Conservation (phyloP, 2,797 vertebrate species). For the Macrochelys suwanniensis region DNA sequence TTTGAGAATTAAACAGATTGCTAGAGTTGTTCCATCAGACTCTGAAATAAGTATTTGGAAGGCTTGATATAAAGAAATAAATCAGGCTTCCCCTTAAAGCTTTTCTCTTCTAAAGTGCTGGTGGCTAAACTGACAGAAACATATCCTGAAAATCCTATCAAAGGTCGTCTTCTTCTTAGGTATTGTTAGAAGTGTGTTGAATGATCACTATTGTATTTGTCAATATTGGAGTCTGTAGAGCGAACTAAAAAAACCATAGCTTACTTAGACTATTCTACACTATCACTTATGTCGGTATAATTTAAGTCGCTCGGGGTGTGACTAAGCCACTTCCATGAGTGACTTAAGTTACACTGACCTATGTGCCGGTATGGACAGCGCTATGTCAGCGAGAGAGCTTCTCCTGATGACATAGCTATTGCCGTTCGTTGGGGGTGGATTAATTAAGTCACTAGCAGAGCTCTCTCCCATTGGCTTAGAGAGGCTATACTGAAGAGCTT, state of each 20-base stretch:
- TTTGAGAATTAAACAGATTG: constrained; percentile 28
- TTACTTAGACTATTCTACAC: neutral
- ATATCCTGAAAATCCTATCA: constrained; percentile 29
- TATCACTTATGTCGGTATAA: neutral
- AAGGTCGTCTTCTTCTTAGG: neutral
- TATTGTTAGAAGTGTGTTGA: neutral
- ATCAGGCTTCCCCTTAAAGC: neutral
- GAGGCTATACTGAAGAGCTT: neutral
- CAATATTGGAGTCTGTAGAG: constrained; percentile 5
- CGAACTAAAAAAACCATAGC: constrained; percentile 16
- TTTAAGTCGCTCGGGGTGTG: neutral
- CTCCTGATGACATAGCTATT: neutral
- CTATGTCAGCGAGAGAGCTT: neutral
- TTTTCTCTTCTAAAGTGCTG: constrained; percentile 16
- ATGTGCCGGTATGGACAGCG: neutral
- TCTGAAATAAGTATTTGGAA: constrained; percentile 38
- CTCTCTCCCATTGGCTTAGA: neutral
- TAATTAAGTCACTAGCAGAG: neutral
- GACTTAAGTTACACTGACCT: neutral
- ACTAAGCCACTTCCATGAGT: neutral
- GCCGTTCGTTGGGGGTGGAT: neutral
- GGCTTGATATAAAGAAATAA: neutral
- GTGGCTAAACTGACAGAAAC: constrained; percentile 29
- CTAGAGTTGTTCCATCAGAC: constrained; percentile 22
- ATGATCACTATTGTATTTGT: neutral